A percentile compares a stretch with the other conserved stretches of the same genome.
Evolutionary conservation across 2,888 invertebrate species (phyloP).

Genomic region (Zygogramma bicolorata): DNA sequence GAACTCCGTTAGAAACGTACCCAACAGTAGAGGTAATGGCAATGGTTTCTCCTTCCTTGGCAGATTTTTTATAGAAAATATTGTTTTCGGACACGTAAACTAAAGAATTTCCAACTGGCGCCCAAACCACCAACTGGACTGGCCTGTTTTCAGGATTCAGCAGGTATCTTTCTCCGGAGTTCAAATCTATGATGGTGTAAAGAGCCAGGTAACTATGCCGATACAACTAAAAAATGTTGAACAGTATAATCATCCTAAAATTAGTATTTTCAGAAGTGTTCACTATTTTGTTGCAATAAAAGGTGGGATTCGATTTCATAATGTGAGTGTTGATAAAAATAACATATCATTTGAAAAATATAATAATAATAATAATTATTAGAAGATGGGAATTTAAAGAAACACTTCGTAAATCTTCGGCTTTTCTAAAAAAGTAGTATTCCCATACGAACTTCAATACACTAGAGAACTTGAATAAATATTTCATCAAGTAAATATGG

Average conservation of each 20-base stretch:
- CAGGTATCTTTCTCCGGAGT: constrained; percentile 67
- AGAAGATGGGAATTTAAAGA: no score
- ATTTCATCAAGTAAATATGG: no score
- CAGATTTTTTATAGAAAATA: constrained; percentile 77
- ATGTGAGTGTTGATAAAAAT: no score
- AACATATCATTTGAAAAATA: no score
- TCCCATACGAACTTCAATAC: no score
- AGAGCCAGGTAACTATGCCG: constrained; percentile 83
- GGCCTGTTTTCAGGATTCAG: constrained; percentile 56
- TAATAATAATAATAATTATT: no score
- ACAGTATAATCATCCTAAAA: background rate
- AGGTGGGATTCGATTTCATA: no score
- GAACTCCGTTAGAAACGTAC: constrained; percentile 79
- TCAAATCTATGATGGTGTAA: constrained; percentile 78
- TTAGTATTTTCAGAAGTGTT: no score
- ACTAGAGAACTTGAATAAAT: no score
- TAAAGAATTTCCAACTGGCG: constrained; percentile 78
- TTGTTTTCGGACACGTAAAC: constrained; percentile 82
- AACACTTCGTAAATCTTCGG: no score
- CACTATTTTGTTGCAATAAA: no score
- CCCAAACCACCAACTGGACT: constrained; percentile 83
- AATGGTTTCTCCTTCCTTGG: constrained; percentile 60
- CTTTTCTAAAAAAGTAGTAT: no score
- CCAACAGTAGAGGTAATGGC: constrained; percentile 72
- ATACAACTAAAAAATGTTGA: constrained; percentile 74